Evolutionary conservation across 1,140 invertebrate genomes (phyloP), one percentile per base, ranked within the genome.

Genomic region (Yoshiicerus persimilis): DNA sequence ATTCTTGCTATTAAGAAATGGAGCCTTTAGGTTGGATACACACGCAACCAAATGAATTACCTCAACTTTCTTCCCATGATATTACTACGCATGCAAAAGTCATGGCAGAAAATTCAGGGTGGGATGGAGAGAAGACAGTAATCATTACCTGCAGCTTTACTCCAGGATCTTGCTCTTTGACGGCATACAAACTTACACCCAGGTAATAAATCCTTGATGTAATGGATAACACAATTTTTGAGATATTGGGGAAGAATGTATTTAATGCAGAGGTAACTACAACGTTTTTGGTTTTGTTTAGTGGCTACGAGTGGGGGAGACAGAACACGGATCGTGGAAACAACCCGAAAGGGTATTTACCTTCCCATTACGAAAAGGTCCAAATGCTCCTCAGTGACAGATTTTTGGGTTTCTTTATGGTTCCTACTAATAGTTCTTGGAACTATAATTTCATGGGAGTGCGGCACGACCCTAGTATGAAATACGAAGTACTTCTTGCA

Each of bases 401-500:
- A 89, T 99, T 99, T 93, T 95, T 99, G 8, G 99, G 99, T 16
- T 99, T 99, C 93, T 99, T 99, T 92, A 99, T 99, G 99, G 97
- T 99, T 66, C 99, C 99, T 0, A 94, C 95, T 34, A 97, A 99
- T 93, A 96, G 97, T 38, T 99, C 98, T 32, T 99, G 99, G 99
- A 99, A 99, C 93, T 99, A 99, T 92, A 99, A 99, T 92, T 99
- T 99, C 92, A 99, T 99, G 98, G 99, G 97, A 92, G 98, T 99
- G 1, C 95, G 98, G 23, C 98, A 99, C 92, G 98, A 99, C 93
- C 96, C 97, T 0, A 98, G 96, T 91, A 99, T 99, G 98, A 99
- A 99, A 92, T 99, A 99, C 92, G 98, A 99, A 90, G 94, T 99
- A 13, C 96, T 97, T 92, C 93, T 99, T 88, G 96, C 97, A 27